These are phyloP conservation scores for Chydorus sphaericus DNA, from an alignment of 2,888 invertebrate species.

Conservation along the genomic window DNA sequence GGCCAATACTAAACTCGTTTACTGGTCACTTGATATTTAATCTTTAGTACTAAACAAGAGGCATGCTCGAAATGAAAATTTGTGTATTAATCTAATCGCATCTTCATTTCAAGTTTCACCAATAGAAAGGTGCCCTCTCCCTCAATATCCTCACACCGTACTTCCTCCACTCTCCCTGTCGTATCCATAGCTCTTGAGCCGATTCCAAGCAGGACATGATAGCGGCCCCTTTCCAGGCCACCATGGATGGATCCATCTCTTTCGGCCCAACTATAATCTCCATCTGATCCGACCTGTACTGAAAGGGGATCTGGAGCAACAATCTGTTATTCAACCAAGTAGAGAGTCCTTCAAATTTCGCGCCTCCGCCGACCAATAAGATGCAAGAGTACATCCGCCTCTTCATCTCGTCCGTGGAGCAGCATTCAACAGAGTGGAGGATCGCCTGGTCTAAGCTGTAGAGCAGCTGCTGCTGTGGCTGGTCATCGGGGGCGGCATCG, in stretches of 20 bases:
- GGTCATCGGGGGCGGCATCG: slow-evolving; percentile 14
- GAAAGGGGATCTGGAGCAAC: slow-evolving; percentile 41
- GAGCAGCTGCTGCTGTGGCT: slow-evolving; percentile 34
- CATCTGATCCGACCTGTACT: slow-evolving; percentile 42
- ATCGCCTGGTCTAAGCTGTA: slow-evolving; percentile 81
- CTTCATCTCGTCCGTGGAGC: slow-evolving; percentile 74
- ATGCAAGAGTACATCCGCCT: slow-evolving; percentile 88
- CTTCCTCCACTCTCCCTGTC: slow-evolving; percentile 68
- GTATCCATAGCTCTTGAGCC: slow-evolving; percentile 84
- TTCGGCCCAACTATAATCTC: slow-evolving; percentile 82
- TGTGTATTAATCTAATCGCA: too few relatives aligned
- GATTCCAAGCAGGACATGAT: slow-evolving; percentile 86
- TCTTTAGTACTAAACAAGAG: too few relatives aligned
- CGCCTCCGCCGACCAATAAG: slow-evolving; percentile 78
- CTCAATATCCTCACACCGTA: slow-evolving; percentile 69
- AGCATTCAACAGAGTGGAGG: slow-evolving; percentile 77
- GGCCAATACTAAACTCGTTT: too few relatives aligned
- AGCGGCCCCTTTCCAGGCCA: slow-evolving; percentile 88
- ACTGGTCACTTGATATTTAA: too few relatives aligned
- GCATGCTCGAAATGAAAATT: too few relatives aligned
- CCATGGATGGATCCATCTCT: slow-evolving; percentile 80
- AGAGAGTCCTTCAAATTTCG: slow-evolving; percentile 68
- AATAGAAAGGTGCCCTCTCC: slow-evolving; percentile 72
- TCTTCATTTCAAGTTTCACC: too few relatives aligned
- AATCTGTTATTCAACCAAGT: slow-evolving; percentile 79